Evolutionary conservation across 1,140 invertebrate genomes (phyloP).

Genomic region (Mylabris phalerata): DNA sequence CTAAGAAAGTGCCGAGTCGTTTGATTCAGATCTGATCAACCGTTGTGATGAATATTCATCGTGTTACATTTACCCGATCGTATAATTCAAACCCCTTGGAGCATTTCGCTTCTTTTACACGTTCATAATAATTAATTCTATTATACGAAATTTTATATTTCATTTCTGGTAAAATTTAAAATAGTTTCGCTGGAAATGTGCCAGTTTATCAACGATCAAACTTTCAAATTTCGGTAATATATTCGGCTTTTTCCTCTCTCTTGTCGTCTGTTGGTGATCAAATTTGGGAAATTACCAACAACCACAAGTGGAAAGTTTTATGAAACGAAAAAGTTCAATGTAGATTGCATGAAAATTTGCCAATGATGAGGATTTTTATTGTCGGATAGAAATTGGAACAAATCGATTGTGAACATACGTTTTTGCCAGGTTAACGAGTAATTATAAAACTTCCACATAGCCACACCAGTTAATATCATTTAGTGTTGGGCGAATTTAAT

Average conservation of each 20-base stretch:
- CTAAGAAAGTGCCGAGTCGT: conserved; percentile 18
- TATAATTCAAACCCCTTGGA: conserved; percentile 1
- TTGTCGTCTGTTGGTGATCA: not conserved
- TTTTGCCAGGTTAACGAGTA: too few relatives aligned
- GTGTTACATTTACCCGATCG: conserved; percentile 12
- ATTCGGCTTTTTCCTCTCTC: not conserved
- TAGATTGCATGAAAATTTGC: not conserved
- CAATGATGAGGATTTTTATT: too few relatives aligned
- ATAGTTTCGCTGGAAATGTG: conserved; percentile 5
- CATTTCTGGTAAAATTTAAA: not conserved
- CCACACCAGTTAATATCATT: too few relatives aligned
- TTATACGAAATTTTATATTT: conserved; percentile 1
- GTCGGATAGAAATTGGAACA: too few relatives aligned
- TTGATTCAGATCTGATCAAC: conserved; percentile 21
- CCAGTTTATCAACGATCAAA: conserved; percentile 9
- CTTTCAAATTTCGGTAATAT: conserved; percentile 9
- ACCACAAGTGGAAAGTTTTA: conserved; percentile 3
- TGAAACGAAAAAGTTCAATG: conserved; percentile 11
- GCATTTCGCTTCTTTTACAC: too few relatives aligned
- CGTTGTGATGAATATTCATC: conserved; percentile 21
- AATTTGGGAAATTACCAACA: conserved; percentile 14
- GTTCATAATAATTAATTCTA: too few relatives aligned
- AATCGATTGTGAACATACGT: too few relatives aligned
- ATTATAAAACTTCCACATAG: too few relatives aligned
- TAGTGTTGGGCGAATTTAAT: too few relatives aligned